Evolutionary conservation across 2,888 invertebrate genomes (phyloP).

Genomic region (Drosophila fungiperda): DNA sequence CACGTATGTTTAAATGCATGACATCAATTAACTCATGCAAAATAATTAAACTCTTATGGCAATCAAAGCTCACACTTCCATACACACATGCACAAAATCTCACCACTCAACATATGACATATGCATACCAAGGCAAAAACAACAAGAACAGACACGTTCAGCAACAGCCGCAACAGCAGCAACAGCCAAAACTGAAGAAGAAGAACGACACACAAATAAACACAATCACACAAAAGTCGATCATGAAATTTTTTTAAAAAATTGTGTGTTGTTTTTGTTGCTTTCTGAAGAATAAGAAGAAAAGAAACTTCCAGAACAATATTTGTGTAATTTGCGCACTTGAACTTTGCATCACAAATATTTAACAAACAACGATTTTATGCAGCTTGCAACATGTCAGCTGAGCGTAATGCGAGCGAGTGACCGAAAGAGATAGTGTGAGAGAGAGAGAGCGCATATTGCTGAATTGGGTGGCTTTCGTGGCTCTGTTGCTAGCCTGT

Average conservation of each 20-base stretch:
- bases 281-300: slow-evolving; percentile 7
- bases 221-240: neutral
- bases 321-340: slow-evolving; percentile 11
- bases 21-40: slow-evolving; percentile 68
- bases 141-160: slow-evolving; percentile 11
- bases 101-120: slow-evolving; percentile 27
- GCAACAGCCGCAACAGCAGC: slow-evolving; percentile 34
- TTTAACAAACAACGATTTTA: slow-evolving; percentile 51
- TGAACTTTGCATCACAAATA: slow-evolving; percentile 56
- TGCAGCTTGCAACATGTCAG: slow-evolving; percentile 75
- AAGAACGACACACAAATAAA: slow-evolving; percentile 27
- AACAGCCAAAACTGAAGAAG: slow-evolving; percentile 42
- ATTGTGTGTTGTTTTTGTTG: slow-evolving; percentile 28
- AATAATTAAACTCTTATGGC: slow-evolving; percentile 63
- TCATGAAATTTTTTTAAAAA: slow-evolving; percentile 36
- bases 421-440: slow-evolving; percentile 3
- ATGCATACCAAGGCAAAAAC: slow-evolving; percentile 42
- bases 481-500: slow-evolving; percentile 74
- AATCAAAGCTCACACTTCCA: slow-evolving; percentile 50
- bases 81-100: slow-evolving; percentile 28
- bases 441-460: slow-evolving; percentile 33
- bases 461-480: slow-evolving; percentile 64
- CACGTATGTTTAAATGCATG: slow-evolving; percentile 32
- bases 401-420: slow-evolving; percentile 51
- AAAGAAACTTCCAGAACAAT: slow-evolving; percentile 59